A percentile compares a stretch with the other conserved stretches of the same genome.
Conservation (phyloP, 1,140 invertebrate species). For the Dendrolimus punctatus region DNA sequence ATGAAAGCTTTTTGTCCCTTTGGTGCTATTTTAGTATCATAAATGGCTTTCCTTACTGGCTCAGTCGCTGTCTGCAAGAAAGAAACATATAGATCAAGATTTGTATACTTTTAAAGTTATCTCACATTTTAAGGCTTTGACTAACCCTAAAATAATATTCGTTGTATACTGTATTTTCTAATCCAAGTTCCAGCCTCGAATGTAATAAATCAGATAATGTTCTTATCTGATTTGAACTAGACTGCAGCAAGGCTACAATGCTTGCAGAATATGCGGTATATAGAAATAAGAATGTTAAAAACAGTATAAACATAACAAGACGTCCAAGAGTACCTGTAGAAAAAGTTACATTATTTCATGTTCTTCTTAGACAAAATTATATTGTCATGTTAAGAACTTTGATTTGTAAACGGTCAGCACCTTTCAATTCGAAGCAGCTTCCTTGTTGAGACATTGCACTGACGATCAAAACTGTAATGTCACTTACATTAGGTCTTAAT, state of each 20-base stretch:
- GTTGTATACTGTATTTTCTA: constrained; percentile 74
- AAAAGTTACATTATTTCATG: constrained; percentile 3
- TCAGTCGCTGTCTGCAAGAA: constrained; percentile 71
- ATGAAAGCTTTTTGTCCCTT: constrained; percentile 71
- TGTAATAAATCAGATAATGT: constrained; percentile 72
- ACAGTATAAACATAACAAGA: constrained; percentile 66
- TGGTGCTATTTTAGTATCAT: constrained; percentile 73
- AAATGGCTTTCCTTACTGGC: constrained; percentile 72
- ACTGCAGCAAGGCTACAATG: constrained; percentile 76
- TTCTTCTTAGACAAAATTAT: background rate
- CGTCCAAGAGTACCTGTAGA: constrained; percentile 48
- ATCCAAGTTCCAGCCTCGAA: constrained; percentile 73
- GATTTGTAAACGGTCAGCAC: too few species aligned
- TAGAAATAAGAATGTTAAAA: constrained; percentile 62
- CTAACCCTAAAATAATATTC: constrained; percentile 75
- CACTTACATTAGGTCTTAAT: constrained; percentile 31
- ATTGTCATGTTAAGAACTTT: background rate
- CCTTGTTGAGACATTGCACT: constrained; percentile 71
- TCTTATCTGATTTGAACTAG: constrained; percentile 73
- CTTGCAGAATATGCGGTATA: constrained; percentile 77
- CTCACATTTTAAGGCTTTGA: constrained; percentile 1
- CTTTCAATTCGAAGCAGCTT: constrained; percentile 55
- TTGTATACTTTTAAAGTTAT: background rate
- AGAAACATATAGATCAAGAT: background rate
- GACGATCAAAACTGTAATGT: constrained; percentile 57